These are phyloP conservation scores for Pseudopleuronectes americanus DNA, from an alignment of 2,797 vertebrate genomes.

Conservation along the genomic window DNA sequence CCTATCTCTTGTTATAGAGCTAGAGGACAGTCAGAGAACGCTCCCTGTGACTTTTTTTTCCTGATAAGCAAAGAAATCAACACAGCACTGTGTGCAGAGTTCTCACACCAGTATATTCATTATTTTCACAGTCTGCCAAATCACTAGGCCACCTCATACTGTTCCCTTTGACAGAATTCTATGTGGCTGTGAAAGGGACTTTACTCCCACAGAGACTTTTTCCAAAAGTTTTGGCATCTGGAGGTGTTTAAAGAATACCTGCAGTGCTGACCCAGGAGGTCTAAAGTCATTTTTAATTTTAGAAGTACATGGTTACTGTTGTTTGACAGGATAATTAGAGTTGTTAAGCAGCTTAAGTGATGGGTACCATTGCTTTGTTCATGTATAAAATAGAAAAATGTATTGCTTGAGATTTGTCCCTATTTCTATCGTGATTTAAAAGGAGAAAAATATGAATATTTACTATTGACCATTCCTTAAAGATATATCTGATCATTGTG, in stretches of 20 bases:
- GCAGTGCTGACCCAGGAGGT: background rate
- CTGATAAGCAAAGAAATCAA: background rate
- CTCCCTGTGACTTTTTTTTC: background rate
- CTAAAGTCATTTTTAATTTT: conserved; percentile 7
- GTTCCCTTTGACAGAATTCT: background rate
- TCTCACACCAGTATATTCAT: background rate
- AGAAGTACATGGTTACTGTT: background rate
- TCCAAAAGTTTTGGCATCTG: conserved; percentile 3
- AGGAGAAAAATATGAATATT: background rate
- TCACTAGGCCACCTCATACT: conserved; percentile 2
- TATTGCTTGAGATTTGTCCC: background rate
- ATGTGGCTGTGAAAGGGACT: conserved; percentile 10
- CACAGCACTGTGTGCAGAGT: background rate
- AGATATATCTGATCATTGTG: no score
- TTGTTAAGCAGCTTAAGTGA: background rate
- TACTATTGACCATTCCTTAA: background rate
- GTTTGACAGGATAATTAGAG: conserved; percentile 30
- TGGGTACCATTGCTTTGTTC: background rate
- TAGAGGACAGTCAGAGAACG: background rate
- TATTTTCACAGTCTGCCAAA: background rate
- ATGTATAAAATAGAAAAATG: background rate
- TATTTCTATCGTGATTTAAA: background rate
- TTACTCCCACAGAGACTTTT: background rate
- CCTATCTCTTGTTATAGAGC: background rate
- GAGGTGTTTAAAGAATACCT: conserved; percentile 4